Evolutionary conservation across 2,797 vertebrate species (phyloP).

Genomic region (Phoebastria nigripes): DNA sequence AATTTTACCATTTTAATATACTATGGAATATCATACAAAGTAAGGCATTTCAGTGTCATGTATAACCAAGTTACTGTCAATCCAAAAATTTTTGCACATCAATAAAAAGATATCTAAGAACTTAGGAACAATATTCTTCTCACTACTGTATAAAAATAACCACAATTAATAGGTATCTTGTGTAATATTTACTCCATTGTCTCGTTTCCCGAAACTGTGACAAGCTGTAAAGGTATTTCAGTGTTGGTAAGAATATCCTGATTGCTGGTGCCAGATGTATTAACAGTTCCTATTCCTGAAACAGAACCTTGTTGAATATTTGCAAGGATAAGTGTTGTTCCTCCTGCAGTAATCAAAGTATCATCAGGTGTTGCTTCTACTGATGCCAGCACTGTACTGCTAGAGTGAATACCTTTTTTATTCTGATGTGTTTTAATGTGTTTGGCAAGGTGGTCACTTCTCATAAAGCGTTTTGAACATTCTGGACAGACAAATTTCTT

Average conservation of each 20-base stretch:
- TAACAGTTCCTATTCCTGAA: constrained; percentile 91
- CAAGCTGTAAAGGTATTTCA: constrained; percentile 97
- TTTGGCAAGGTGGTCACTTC: constrained; percentile 99
- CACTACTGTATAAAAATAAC: constrained; percentile 89
- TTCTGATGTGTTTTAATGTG: constrained; percentile 99
- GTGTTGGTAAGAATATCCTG: constrained; percentile 96
- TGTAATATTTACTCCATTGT: constrained; percentile 93
- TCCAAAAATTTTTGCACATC: constrained; percentile 89
- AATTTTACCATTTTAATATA: constrained; percentile 96
- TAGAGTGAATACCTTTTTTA: constrained; percentile 95
- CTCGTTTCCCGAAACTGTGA: constrained; percentile 95
- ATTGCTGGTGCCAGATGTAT: constrained; percentile 84
- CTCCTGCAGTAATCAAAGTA: constrained; percentile 93
- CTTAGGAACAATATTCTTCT: constrained; percentile 87
- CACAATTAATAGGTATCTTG: constrained; percentile 87
- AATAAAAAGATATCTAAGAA: constrained; percentile 93
- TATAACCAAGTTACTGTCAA: constrained; percentile 92
- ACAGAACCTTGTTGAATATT: constrained; percentile 94
- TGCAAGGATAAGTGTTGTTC: constrained; percentile 99
- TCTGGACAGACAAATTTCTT: constrained; percentile 99
- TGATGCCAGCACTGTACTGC: constrained; percentile 88
- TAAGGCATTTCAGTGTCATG: constrained; percentile 99
- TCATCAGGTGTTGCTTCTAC: constrained; percentile 90
- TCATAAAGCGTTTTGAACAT: constrained; percentile 99
- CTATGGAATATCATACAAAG: constrained; percentile 98